phyloP scores from a whole-genome alignment of 2,113 vertebrate species.

The Apeltes quadracus region DNA sequence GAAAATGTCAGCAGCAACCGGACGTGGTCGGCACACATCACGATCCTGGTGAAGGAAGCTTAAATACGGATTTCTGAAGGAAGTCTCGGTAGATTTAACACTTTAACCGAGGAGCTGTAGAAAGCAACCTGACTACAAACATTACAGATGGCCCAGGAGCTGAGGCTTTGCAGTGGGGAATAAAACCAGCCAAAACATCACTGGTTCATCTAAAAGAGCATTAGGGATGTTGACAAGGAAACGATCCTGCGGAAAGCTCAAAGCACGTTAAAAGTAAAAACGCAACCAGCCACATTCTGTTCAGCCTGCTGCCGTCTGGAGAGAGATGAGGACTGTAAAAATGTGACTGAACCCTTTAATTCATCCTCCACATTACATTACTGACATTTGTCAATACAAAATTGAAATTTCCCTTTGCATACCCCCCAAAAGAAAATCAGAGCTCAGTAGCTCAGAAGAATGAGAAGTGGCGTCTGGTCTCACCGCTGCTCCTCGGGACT shows the following conservation, averaged over 20 bases:
- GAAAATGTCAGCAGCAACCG: background rate
- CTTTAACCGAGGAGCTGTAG: too few relatives aligned
- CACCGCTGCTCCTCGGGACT: slow-evolving; percentile 87
- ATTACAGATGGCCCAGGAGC: too few relatives aligned
- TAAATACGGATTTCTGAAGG: too few relatives aligned
- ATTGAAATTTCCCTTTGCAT: background rate
- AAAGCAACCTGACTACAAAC: too few relatives aligned
- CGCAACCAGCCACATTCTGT: background rate
- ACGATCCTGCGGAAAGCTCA: background rate
- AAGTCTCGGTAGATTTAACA: too few relatives aligned
- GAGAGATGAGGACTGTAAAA: too few relatives aligned
- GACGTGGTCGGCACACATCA: too few relatives aligned
- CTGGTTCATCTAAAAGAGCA: background rate
- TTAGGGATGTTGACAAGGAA: background rate
- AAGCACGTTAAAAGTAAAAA: background rate
- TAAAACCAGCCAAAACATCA: too few relatives aligned
- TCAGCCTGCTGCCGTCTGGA: too few relatives aligned
- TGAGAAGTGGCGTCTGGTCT: slow-evolving; percentile 51
- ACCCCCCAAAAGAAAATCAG: background rate
- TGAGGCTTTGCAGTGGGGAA: too few relatives aligned
- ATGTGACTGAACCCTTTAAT: background rate
- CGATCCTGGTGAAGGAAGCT: too few relatives aligned
- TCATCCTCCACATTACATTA: background rate
- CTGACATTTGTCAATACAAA: background rate
- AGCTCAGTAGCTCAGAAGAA: too few relatives aligned